A percentile compares a stretch with the other conserved stretches of the same genome.
phyloP scores from a whole-genome alignment of 2,797 vertebrate species.

The Esox masquinongy region DNA sequence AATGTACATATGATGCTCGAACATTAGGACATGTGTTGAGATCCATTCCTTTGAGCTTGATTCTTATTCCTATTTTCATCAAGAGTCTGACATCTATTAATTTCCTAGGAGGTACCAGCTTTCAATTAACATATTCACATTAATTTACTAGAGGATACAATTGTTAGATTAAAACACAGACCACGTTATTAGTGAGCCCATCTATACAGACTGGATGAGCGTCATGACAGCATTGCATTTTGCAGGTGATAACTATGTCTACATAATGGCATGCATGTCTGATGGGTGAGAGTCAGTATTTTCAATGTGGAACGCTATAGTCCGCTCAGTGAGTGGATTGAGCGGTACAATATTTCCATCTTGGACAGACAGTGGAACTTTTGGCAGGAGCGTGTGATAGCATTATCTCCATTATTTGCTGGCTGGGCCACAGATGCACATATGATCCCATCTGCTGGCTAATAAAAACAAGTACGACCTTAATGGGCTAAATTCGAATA shows the following conservation, averaged over 20 bases:
- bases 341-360: constrained; percentile 18
- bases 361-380: constrained; percentile 11
- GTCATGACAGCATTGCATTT: not conserved
- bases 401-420: constrained; percentile 51
- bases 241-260: constrained; percentile 43
- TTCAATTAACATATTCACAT: constrained; percentile 51
- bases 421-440: constrained; percentile 47
- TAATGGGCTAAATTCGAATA: constrained; percentile 57
- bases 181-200: not conserved
- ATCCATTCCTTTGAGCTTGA: constrained; percentile 48
- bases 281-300: not conserved
- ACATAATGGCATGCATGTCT: constrained; percentile 2
- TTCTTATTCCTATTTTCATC: constrained; percentile 57
- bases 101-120: constrained; percentile 40
- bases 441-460: constrained; percentile 55
- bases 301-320: not conserved
- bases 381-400: constrained; percentile 55
- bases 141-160: not conserved
- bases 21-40: constrained; percentile 40
- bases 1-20: constrained; percentile 49
- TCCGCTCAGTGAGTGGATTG: constrained; percentile 1
- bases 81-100: constrained; percentile 61
- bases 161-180: not conserved
- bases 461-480: constrained; percentile 62
- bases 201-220: not conserved